Percentiles rank a stretch among this genome's conserved stretches.
These are phyloP conservation scores for Liopterus haemorrhoidalis DNA, from an alignment of 2,888 invertebrate species.

Conservation along the genomic window DNA sequence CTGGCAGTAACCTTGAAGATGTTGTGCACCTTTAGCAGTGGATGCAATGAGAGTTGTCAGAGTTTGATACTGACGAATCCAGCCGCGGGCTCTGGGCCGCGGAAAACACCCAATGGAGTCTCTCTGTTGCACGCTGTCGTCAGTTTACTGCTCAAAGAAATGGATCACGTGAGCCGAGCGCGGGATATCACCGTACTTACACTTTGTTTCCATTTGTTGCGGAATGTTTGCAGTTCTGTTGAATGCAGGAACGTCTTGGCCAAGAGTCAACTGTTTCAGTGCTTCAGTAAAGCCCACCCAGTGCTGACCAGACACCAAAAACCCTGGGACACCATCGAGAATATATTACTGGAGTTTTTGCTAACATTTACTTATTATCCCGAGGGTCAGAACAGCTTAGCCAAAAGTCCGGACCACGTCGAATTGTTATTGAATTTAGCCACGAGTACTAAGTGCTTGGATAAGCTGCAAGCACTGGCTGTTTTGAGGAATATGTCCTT, in stretches of 20 bases:
- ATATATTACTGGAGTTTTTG: conserved; percentile 51
- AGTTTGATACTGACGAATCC: conserved; percentile 50
- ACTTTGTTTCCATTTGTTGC: conserved; percentile 48
- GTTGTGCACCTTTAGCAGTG: conserved; percentile 57
- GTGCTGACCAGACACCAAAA: conserved; percentile 49
- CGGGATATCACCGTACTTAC: conserved; percentile 46
- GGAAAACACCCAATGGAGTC: conserved; percentile 48
- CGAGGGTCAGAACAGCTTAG: conserved; percentile 51
- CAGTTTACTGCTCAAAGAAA: conserved; percentile 48
- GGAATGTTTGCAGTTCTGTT: conserved; percentile 51
- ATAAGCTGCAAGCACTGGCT: conserved; percentile 44
- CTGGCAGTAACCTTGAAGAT: conserved; percentile 53
- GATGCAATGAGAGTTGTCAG: conserved; percentile 57
- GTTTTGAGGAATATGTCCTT: conserved; percentile 54
- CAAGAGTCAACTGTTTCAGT: conserved; percentile 52
- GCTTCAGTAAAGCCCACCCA: conserved; percentile 49
- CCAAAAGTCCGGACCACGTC: conserved; percentile 45
- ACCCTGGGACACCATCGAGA: conserved; percentile 51
- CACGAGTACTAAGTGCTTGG: conserved; percentile 33
- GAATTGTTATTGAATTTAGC: conserved; percentile 42
- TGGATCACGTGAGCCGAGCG: conserved; percentile 47
- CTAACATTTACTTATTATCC: conserved; percentile 49
- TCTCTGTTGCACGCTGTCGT: conserved; percentile 52
- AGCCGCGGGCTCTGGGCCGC: conserved; percentile 48
- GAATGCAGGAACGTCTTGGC: conserved; percentile 58